Percentiles rank a stretch among this genome's conserved stretches.
phyloP scores from a whole-genome alignment of 2,113 vertebrate genomes.

The Nestor notabilis region DNA sequence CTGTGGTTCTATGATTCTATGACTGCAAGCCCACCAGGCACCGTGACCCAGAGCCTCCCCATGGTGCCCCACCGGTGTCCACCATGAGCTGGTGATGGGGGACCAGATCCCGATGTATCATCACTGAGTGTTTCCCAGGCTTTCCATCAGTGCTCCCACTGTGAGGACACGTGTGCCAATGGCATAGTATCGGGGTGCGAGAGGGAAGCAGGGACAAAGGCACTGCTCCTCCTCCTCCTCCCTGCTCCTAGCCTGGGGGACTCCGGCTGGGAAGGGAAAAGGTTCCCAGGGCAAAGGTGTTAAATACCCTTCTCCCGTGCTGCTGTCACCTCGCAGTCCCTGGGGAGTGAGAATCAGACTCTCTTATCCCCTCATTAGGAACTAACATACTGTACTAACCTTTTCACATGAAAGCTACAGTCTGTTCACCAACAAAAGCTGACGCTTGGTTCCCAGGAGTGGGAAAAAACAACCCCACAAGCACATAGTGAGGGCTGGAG shows the following conservation, averaged over 20 bases:
- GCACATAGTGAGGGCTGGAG: not conserved
- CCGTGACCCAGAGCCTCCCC: not conserved
- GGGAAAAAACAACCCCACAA: not conserved
- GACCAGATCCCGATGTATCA: not conserved
- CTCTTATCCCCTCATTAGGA: constrained; percentile 50
- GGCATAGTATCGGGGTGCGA: not conserved
- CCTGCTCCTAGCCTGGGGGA: not conserved
- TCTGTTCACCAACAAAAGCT: constrained; percentile 52
- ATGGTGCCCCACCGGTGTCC: accelerated
- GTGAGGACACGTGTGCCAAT: not conserved
- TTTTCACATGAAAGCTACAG: constrained; percentile 45
- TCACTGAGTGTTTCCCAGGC: not conserved
- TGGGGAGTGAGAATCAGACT: constrained; percentile 53
- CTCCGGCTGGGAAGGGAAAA: not conserved
- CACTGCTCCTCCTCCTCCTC: not conserved
- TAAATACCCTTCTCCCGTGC: constrained; percentile 46
- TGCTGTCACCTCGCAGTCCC: constrained; percentile 37
- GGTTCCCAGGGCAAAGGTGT: constrained; percentile 47
- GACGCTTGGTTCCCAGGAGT: constrained; percentile 36
- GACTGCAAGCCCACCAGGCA: accelerated
- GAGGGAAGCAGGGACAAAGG: constrained; percentile 1
- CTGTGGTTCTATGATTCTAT: not conserved
- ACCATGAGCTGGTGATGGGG: not conserved
- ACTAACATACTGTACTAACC: constrained; percentile 52
- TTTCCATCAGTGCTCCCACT: accelerated